phyloP scores from a whole-genome alignment of 1,140 invertebrate species.

The Drosophila ohnishii region DNA sequence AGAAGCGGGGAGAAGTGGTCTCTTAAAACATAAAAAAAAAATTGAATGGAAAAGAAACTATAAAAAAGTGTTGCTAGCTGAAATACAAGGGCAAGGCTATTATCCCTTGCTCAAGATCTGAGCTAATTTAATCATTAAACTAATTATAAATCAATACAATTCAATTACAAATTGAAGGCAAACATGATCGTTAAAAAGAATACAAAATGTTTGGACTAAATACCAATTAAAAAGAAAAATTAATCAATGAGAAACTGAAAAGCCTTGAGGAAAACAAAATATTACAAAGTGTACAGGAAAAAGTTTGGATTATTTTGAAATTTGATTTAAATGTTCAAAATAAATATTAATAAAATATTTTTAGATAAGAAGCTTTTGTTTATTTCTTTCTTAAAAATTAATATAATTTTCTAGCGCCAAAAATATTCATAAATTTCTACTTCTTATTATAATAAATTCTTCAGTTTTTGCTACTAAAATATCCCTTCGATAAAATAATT shows the following conservation, averaged over 20 bases:
- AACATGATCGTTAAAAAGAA: not conserved
- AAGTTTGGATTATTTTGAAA: not conserved
- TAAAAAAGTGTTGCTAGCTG: slow-evolving; percentile 1
- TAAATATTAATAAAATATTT: not conserved
- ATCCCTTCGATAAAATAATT: not conserved
- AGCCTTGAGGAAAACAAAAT: not conserved
- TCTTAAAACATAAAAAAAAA: not conserved
- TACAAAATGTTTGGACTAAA: not conserved
- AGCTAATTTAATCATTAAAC: slow-evolving; percentile 2
- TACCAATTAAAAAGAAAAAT: not conserved
- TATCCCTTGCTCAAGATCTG: not conserved
- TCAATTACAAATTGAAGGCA: not conserved
- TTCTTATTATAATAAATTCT: not conserved
- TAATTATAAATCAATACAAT: slow-evolving; percentile 16
- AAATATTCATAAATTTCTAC: too few relatives aligned
- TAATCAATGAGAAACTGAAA: not conserved
- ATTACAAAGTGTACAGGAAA: not conserved
- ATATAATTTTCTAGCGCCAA: too few relatives aligned
- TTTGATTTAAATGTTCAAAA: not conserved
- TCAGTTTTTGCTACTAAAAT: not conserved
- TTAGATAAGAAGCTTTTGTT: not conserved
- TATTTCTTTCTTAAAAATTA: too few relatives aligned
- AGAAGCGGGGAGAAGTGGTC: slow-evolving; percentile 7
- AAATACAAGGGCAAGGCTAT: slow-evolving; percentile 16
- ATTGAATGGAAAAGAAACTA: not conserved